Conservation (phyloP, 1,140 invertebrate species). For the Mamestra configurata region DNA sequence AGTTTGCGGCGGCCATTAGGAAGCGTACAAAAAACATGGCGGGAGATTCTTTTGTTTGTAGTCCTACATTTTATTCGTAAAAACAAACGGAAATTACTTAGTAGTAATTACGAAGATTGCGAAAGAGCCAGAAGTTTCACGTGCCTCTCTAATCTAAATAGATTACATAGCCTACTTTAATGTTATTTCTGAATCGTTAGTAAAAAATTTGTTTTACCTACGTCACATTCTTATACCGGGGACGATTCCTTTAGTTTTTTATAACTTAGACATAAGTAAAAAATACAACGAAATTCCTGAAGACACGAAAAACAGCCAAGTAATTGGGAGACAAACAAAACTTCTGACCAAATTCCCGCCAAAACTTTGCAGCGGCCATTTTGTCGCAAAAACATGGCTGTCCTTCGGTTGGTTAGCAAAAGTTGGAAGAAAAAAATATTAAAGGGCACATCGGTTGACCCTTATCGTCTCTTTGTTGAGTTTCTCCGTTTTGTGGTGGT, state of each 20-base stretch:
- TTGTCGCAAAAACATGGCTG: constrained; percentile 52
- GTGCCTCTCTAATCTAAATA: neutral
- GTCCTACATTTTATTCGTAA: neutral
- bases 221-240: too few species aligned
- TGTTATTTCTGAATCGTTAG: too few species aligned
- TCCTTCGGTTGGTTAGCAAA: constrained; percentile 50
- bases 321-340: constrained; percentile 11
- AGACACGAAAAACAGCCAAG: neutral
- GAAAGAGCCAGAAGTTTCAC: neutral
- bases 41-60: neutral
- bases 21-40: constrained; percentile 61
- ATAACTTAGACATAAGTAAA: neutral
- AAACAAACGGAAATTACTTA: neutral
- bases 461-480: constrained; percentile 56
- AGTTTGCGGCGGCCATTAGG: constrained; percentile 67
- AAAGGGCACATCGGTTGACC: constrained; percentile 60
- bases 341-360: constrained; percentile 2
- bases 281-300: neutral
- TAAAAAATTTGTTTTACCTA: too few species aligned
- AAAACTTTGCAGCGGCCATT: constrained; percentile 31
- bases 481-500: neutral
- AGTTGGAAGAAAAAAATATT: constrained; percentile 53
- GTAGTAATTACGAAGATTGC: constrained; percentile 46
- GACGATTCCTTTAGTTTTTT: too few species aligned
- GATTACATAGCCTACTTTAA: too few species aligned